Conservation (phyloP, 1,140 invertebrate species). For the Pogonognathellus flavescens region DNA sequence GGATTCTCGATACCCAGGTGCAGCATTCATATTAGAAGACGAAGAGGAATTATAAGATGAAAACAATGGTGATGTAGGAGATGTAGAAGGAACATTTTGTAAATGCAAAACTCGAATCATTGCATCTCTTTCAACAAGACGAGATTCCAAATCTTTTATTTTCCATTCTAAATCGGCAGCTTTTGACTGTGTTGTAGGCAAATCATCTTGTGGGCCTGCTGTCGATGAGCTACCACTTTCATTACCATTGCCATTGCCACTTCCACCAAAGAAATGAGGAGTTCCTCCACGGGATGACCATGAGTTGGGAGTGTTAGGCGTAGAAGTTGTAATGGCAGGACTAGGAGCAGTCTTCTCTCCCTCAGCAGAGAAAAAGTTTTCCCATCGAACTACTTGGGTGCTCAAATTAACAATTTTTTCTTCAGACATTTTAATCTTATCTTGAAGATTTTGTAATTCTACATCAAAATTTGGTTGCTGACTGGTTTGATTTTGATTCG, state of each 20-base stretch:
- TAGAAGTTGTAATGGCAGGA: constrained; percentile 49
- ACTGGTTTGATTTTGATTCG: constrained; percentile 2
- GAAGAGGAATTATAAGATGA: constrained; percentile 47
- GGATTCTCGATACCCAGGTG: constrained; percentile 61
- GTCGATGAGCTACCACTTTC: constrained; percentile 46
- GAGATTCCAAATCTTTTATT: constrained; percentile 88
- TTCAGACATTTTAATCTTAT: constrained; percentile 64
- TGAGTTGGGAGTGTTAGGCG: constrained; percentile 65
- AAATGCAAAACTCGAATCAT: constrained; percentile 91
- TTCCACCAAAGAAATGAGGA: constrained; percentile 64
- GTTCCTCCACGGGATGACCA: constrained; percentile 66
- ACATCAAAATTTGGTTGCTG: constrained; percentile 40
- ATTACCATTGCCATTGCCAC: constrained; percentile 41
- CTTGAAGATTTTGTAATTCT: constrained; percentile 63
- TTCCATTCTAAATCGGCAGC: constrained; percentile 87
- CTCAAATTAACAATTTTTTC: constrained; percentile 63
- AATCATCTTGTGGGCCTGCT: constrained; percentile 77
- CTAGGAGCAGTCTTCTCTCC: constrained; percentile 86
- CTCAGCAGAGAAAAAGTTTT: constrained; percentile 79
- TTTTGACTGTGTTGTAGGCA: constrained; percentile 86
- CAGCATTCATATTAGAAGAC: constrained; percentile 3
- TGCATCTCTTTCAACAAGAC: constrained; percentile 87
- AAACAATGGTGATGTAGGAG: constrained; percentile 60
- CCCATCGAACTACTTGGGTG: constrained; percentile 63
- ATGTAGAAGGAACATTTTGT: constrained; percentile 73